These are phyloP conservation scores for Eupithecia subumbrata DNA, from an alignment of 2,888 invertebrate genomes.

Conservation along the genomic window DNA sequence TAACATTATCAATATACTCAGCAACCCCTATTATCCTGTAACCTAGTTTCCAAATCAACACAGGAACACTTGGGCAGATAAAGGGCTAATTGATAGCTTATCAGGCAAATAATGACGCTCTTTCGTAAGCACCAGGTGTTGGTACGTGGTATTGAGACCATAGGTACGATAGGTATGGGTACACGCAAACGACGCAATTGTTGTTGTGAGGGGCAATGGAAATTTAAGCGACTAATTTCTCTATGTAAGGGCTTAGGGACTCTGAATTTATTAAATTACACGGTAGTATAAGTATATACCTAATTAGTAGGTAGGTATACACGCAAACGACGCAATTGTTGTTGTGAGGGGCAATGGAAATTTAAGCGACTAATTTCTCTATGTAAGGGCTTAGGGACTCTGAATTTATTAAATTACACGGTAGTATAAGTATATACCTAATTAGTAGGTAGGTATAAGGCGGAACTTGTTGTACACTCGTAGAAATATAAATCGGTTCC, in stretches of 20 bases:
- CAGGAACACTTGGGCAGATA: constrained; percentile 30
- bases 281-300: too few relatives aligned
- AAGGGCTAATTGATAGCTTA: constrained; percentile 38
- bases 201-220: not conserved
- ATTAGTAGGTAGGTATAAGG: not conserved
- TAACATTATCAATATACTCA: not conserved
- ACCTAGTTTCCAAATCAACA: constrained; percentile 36
- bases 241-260: too few relatives aligned
- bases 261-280: too few relatives aligned
- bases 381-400: too few relatives aligned
- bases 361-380: too few relatives aligned
- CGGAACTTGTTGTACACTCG: too few relatives aligned
- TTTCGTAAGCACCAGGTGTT: constrained; percentile 39
- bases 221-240: too few relatives aligned
- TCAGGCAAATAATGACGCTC: constrained; percentile 39
- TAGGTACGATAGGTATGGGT: not conserved
- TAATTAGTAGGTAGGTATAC: not conserved
- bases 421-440: too few relatives aligned
- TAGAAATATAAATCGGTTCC: too few relatives aligned
- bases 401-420: too few relatives aligned
- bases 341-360: not conserved
- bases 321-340: not conserved
- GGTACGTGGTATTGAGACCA: constrained; percentile 2
- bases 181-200: not conserved
- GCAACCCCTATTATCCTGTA: constrained; percentile 30